Base-by-base conservation (phyloP, 2,113 vertebrate species). In the Callithrix jacchus region DNA sequence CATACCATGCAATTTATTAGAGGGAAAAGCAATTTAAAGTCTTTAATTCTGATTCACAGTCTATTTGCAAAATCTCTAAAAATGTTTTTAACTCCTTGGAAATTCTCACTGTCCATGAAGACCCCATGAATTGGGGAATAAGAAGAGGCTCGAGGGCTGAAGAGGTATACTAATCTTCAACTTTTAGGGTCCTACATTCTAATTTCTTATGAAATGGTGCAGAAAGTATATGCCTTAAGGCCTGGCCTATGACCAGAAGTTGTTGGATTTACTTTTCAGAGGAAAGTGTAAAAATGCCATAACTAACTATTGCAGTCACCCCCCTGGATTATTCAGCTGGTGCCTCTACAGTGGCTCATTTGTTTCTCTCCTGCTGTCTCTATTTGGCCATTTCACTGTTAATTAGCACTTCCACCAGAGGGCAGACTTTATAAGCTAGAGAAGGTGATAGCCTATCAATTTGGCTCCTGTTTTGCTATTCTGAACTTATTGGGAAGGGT, bases 251-350 rank as follows among this genome's bases (percentile, higher is more conserved):
- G 5, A 79, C 56, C 2, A 88, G 35, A 96, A 97, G 68, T 93
- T 89, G 79, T 35, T 66, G 85, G 86, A 83, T 97, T 96, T 94
- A 49, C 87, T 96, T 95, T 97, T 73, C 86, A 25, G 35, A 98
- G 95, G 86, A 97, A 94, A 97, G 45, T 98, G 71, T 97, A 95
- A 98, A 98, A 97, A 94, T 92, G 45, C 93, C 94, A 80, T 92
- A 87, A 90, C 70, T 92, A 95, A 92, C 98, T 97, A 97, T 92
- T 97, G 71, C 91, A 96, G 56, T 82, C 71, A 87, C 37, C 37
- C 42, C 42, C 56, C 8, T 88, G 56, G 87, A 85, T 95, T 94
- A 92, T 90, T 23, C 74, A 74, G 25, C 70, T 88, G 64, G 10
- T 94, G 23, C 76, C 32, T 93, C 27, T 47, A 35, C 56, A 20